A percentile compares a stretch with the other conserved stretches of the same genome.
phyloP scores from a whole-genome alignment of 2,113 vertebrate species.

The Geothlypis trichas region DNA sequence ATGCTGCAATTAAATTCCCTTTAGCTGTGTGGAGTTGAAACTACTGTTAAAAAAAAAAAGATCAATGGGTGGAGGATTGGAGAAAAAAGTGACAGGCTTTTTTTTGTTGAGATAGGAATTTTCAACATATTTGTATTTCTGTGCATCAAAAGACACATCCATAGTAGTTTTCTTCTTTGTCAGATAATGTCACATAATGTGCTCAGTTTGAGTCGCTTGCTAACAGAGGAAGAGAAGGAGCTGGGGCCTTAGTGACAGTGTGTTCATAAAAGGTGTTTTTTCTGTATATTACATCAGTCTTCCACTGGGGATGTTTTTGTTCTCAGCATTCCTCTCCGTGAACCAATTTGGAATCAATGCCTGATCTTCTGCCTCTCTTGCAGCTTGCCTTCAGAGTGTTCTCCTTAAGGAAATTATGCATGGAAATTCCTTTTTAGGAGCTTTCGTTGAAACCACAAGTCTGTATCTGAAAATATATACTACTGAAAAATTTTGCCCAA shows the following conservation, averaged over 20 bases:
- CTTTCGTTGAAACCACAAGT: conserved; percentile 59
- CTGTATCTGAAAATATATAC: conserved; percentile 53
- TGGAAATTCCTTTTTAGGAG: conserved; percentile 67
- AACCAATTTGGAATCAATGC: conserved; percentile 39
- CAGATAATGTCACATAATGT: not conserved
- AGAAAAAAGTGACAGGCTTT: not conserved
- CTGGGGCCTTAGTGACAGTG: not conserved
- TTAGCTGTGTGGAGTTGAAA: not conserved
- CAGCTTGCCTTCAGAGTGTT: conserved; percentile 30
- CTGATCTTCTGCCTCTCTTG: conserved; percentile 18
- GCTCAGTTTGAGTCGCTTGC: not conserved
- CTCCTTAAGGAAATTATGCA: conserved; percentile 65
- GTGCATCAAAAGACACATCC: not conserved
- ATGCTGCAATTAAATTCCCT: not conserved
- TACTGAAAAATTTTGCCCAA: conserved; percentile 60
- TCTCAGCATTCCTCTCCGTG: conserved; percentile 17
- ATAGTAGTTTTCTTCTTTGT: not conserved
- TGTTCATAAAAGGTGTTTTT: not conserved
- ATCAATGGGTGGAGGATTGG: not conserved
- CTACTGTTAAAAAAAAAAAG: not conserved
- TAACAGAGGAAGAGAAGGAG: not conserved
- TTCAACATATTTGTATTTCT: not conserved
- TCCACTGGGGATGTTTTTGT: conserved; percentile 17
- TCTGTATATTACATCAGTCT: not conserved
- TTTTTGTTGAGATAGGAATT: not conserved